Evolutionary conservation across 2,113 vertebrate species (phyloP).

Genomic region (Tringa solitaria): DNA sequence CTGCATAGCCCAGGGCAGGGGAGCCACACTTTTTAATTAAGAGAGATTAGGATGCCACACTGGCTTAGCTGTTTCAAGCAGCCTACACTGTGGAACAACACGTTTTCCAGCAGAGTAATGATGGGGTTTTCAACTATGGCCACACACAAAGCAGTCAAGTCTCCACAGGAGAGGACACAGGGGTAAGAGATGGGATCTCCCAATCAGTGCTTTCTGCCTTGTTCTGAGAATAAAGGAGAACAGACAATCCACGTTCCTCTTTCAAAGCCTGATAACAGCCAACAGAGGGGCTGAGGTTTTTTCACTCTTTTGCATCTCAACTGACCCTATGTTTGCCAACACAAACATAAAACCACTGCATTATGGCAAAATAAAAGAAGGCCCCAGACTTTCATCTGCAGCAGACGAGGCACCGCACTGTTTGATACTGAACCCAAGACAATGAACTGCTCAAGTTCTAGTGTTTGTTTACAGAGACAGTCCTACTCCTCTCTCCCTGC

Average conservation of each 20-base stretch:
- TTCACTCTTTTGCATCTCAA: background rate
- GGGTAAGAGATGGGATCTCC: background rate
- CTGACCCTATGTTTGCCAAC: background rate
- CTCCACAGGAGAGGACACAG: background rate
- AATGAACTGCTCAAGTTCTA: background rate
- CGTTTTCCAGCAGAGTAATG: background rate
- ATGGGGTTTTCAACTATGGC: background rate
- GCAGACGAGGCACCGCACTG: background rate
- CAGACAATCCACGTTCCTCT: rapidly evolving
- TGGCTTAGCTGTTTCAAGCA: background rate
- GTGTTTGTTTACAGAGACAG: background rate
- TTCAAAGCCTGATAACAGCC: background rate
- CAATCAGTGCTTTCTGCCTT: background rate
- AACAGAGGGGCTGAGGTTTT: background rate
- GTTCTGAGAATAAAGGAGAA: background rate
- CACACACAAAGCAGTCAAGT: background rate
- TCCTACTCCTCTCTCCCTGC: background rate
- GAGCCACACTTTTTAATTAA: background rate
- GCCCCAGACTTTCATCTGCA: background rate
- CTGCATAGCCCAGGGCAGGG: background rate
- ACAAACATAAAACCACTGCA: background rate
- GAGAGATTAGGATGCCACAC: background rate
- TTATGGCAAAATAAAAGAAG: background rate
- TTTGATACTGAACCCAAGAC: background rate
- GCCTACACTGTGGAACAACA: background rate